Conservation (phyloP, 2,888 invertebrate species). For the Aphidius colemani region DNA sequence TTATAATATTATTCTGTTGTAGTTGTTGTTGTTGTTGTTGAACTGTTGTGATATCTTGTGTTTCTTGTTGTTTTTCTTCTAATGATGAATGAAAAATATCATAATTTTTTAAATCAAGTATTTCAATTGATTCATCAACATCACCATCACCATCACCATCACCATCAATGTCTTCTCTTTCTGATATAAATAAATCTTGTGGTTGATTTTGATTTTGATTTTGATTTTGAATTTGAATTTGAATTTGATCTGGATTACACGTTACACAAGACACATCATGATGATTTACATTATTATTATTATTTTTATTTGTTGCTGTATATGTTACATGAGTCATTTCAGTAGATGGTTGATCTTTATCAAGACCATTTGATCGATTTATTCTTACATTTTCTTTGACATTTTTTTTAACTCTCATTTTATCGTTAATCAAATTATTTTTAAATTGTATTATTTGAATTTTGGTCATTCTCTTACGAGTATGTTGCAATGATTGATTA, state of each 20-base stretch:
- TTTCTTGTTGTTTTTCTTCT: too few species aligned
- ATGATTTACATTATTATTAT: constrained; percentile 12
- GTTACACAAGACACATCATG: background rate
- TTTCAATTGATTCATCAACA: too few species aligned
- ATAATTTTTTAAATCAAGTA: too few species aligned
- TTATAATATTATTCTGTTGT: too few species aligned
- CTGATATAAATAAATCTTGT: too few species aligned
- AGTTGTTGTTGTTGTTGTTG: too few species aligned
- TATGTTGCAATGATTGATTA: constrained; percentile 37
- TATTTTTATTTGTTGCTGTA: background rate
- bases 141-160: background rate
- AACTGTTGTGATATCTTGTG: too few species aligned
- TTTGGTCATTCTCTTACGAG: constrained; percentile 41
- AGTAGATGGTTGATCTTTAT: constrained; percentile 38
- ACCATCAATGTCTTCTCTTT: background rate
- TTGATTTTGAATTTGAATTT: too few species aligned
- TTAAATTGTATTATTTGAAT: constrained; percentile 37
- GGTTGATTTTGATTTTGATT: too few species aligned
- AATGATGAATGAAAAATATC: background rate
- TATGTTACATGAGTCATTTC: constrained; percentile 37
- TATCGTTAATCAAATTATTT: background rate
- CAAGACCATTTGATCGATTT: constrained; percentile 28
- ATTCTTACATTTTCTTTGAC: constrained; percentile 10
- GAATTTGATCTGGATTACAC: background rate
- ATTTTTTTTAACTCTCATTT: background rate